phyloP scores from a whole-genome alignment of 2,797 vertebrate species.

The Mormyrus proboscirostris region DNA sequence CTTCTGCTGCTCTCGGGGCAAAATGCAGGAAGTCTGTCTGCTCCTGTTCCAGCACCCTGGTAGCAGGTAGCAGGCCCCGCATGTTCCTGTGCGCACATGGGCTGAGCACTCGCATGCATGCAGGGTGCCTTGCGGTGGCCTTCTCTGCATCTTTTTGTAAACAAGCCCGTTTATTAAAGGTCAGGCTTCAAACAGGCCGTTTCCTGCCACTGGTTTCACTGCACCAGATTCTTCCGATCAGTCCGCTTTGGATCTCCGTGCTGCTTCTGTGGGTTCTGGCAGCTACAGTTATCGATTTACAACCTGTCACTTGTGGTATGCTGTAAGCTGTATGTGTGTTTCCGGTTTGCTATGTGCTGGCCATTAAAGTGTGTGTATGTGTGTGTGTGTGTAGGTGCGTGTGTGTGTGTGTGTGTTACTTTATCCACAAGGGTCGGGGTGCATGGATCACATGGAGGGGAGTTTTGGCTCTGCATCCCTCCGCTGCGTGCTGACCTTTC shows the following conservation, averaged over 20 bases:
- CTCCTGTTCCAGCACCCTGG: neutral
- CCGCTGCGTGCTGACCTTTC: neutral
- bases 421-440: neutral
- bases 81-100: neutral
- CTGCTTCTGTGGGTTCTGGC: neutral
- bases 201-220: neutral
- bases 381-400: neutral
- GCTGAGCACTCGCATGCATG: neutral
- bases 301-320: neutral
- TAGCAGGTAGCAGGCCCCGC: neutral
- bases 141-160: neutral
- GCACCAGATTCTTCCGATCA: neutral
- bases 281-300: neutral
- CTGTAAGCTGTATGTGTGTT: neutral
- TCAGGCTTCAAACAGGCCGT: neutral
- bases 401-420: neutral
- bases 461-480: neutral
- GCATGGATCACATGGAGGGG: neutral
- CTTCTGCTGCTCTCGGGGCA: neutral
- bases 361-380: neutral
- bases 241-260: neutral
- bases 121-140: neutral
- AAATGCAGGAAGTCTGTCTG: neutral
- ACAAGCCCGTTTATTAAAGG: neutral
- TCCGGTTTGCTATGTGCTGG: neutral